Evolutionary conservation across 2,113 vertebrate genomes (phyloP), one percentile per base, ranked within the genome.

Genomic region (Gymnocephalus cernua): DNA sequence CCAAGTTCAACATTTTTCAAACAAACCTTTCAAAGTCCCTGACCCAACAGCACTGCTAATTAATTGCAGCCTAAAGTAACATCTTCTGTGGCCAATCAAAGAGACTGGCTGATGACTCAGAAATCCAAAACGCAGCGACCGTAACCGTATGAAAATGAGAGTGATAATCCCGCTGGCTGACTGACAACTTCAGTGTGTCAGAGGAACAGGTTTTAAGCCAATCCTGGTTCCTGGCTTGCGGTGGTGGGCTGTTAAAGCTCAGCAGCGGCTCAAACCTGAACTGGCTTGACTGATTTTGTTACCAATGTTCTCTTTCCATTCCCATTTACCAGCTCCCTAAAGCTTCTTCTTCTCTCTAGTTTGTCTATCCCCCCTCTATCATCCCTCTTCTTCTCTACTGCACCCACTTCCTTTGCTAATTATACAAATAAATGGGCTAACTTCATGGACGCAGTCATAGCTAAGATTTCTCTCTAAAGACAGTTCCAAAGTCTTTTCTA

Each of bases 51-150:
- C 57, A 6, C 57, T 27, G 50, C 75, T 64, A 69, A 79, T 84
- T 82, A 86, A 83, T 84, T 88, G 56, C 67, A 82, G 77, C 65
- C 71, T 80, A 10, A 59, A 72, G 51, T 80, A 79, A 65, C 67
- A 67, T 35, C 29, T 62, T 83, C 67, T 89, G 87, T 90, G 75
- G 61, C 89, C 79, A 93, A 91, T 92, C 86, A 86, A 59, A 82
- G 57, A 84, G 90, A 88, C 90, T 88, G 67, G 78, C 78, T 92
- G 86, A 91, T 89, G 81, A 92, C 68, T 88, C 79, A 85, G 63
- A 80, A 81, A 41, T 72, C 57, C 72, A 83, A 94, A 93, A 86
- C 73, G 54, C 77, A 86, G 76, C 74, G 54, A 91, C 61, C 83
- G 47, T 62, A 54, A 92, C 63, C 77, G 57, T 79, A 15, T 78